Evolutionary conservation across 2,888 invertebrate genomes (phyloP), one percentile per base, ranked within the genome.

Genomic region (Agrotis ipsilon): DNA sequence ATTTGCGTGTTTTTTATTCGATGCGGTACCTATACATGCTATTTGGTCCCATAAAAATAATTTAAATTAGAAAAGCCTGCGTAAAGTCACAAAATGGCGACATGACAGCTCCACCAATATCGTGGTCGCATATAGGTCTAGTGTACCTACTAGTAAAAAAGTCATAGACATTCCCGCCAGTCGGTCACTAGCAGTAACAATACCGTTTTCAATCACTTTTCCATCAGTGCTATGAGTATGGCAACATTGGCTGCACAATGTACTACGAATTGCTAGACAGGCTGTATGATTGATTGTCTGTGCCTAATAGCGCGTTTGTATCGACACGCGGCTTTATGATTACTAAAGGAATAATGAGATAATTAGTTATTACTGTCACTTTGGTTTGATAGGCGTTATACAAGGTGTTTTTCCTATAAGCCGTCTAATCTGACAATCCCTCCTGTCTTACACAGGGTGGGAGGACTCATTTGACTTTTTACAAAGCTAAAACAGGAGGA

Each of bases 141-240:
- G 6, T 19, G 32, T 19, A 46, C n/a, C 16, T 18, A 39, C 18
- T 14, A 45, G 19, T 43, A 5, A 66, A 27, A 27, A 4, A 39
- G 19, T 32, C n/a, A 13, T 16, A 46, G 61, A 61, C 67, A 79
- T 79, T 81, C 77, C 67, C 62, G n/a, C 43, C 61, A 65, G 24
- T 63, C 72, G 67, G 82, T 52, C 71, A 51, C 57, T 80, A 82
- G 79, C 80, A 69, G 79, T 69, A 68, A 71, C 75, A 68, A 73
- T 80, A 81, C 80, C 75, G 80, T 82, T 81, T 81, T 81, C 80
- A 82, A 82, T 82, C 71, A 58, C 58, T 57, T 55, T 58, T 16
- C 58, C 66, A 58, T 70, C 71, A 55, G 21, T 16, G 16, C 55
- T 43, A 45, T 27, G 27, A 66, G 59, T 69, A 52, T 52, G 58